phyloP scores from a whole-genome alignment of 2,888 invertebrate genomes.

The Sesamia inferens region DNA sequence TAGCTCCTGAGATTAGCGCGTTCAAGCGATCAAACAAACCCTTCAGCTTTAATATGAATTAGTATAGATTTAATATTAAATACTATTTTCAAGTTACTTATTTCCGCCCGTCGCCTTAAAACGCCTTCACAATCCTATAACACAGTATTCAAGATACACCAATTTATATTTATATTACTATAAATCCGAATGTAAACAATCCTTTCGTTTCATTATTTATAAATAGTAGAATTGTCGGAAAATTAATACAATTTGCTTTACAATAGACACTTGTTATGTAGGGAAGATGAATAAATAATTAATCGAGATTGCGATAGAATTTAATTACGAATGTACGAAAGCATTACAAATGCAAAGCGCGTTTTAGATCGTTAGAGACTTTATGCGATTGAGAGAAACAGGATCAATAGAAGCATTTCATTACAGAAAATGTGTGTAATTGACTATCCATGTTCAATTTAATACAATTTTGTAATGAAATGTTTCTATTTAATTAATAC shows the following conservation, averaged over 20 bases:
- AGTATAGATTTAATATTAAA: too few relatives aligned
- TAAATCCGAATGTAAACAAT: background rate
- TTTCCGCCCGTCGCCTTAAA: too few relatives aligned
- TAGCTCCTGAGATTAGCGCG: too few relatives aligned
- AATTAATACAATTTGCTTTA: conserved; percentile 29
- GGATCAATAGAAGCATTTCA: background rate
- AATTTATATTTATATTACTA: background rate
- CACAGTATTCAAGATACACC: background rate
- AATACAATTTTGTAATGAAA: background rate
- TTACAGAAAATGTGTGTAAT: too few relatives aligned
- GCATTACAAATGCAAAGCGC: conserved; percentile 55
- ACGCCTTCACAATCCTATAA: background rate
- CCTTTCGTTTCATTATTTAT: conserved; percentile 12
- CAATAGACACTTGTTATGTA: conserved; percentile 25
- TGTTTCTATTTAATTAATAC: background rate
- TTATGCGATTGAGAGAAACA: conserved; percentile 32
- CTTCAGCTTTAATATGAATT: too few relatives aligned
- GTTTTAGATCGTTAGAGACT: conserved; percentile 53
- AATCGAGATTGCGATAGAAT: conserved; percentile 46
- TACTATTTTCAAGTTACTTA: too few relatives aligned
- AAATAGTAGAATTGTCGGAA: conserved; percentile 8
- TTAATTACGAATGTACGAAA: conserved; percentile 55
- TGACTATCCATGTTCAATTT: too few relatives aligned
- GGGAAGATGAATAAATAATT: conserved; percentile 52
- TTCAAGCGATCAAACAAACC: too few relatives aligned